phyloP scores from a whole-genome alignment of 2,113 vertebrate genomes.

The Eonycteris spelaea region DNA sequence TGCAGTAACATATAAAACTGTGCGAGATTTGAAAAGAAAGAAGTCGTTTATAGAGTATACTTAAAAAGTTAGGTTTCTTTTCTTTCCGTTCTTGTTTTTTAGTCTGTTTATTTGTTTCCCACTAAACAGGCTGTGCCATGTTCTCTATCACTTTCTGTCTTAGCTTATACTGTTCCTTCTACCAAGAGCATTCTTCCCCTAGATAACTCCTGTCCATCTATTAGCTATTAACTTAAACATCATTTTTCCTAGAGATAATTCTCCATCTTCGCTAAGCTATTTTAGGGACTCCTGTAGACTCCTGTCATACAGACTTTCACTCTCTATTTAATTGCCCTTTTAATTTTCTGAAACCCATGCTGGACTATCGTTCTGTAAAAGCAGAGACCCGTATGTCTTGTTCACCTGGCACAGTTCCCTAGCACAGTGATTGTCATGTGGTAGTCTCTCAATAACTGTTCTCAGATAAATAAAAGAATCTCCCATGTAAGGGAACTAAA shows the following conservation, averaged over 20 bases:
- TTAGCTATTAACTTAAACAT: neutral
- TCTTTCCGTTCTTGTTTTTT: neutral
- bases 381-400: neutral
- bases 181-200: neutral
- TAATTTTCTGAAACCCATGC: neutral
- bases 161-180: neutral
- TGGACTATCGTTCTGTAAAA: neutral
- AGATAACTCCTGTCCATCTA: neutral
- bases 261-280: neutral
- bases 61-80: neutral
- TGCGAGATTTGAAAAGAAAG: slow-evolving; percentile 34
- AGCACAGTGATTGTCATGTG: neutral
- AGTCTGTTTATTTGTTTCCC: neutral
- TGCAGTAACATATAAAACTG: slow-evolving; percentile 9
- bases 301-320: neutral
- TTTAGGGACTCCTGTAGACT: neutral
- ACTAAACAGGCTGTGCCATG: neutral
- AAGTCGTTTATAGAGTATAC: neutral
- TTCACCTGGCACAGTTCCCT: neutral
- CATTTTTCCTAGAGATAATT: neutral
- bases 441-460: neutral
- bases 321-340: neutral
- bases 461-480: neutral
- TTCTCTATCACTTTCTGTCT: neutral
- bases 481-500: neutral